phyloP scores from a whole-genome alignment of 2,888 invertebrate genomes.

The Eristalis intricaria region DNA sequence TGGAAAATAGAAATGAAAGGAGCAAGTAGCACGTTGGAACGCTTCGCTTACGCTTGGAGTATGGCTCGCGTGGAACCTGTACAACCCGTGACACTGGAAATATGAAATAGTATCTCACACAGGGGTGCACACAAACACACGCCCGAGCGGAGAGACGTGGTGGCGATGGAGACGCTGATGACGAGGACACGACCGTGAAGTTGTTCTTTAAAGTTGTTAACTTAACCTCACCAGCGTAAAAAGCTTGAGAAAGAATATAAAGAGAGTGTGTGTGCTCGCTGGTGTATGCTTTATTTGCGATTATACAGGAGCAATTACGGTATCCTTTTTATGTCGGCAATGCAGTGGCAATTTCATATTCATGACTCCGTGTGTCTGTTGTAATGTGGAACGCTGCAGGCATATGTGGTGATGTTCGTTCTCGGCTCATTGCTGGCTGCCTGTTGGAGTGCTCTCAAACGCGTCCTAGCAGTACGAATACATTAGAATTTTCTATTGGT shows the following conservation, averaged over 20 bases:
- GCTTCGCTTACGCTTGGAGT: conserved; percentile 60
- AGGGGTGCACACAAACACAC: background rate
- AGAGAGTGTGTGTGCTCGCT: conserved; percentile 37
- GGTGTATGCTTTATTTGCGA: conserved; percentile 48
- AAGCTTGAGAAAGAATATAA: background rate
- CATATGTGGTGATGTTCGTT: background rate
- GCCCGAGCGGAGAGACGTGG: background rate
- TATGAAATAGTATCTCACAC: conserved; percentile 14
- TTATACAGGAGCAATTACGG: conserved; percentile 60
- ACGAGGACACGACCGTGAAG: conserved; percentile 70
- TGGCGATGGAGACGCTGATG: background rate
- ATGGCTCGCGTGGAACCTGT: conserved; percentile 27
- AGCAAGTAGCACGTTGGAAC: conserved; percentile 34
- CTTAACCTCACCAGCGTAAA: conserved; percentile 44
- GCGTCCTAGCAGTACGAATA: background rate
- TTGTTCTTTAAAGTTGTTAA: conserved; percentile 65
- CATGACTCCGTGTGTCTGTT: conserved; percentile 54
- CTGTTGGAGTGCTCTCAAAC: background rate
- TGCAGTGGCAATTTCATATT: conserved; percentile 68
- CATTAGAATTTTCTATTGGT: conserved; percentile 20
- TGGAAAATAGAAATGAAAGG: conserved; percentile 25
- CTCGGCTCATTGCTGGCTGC: conserved; percentile 23
- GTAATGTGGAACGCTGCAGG: conserved; percentile 50
- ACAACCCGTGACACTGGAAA: conserved; percentile 19
- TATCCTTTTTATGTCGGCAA: conserved; percentile 62